These are phyloP conservation scores for Bursaphelenchus okinawaensis DNA, from an alignment of 2,888 invertebrate species.

Conservation along the genomic window DNA sequence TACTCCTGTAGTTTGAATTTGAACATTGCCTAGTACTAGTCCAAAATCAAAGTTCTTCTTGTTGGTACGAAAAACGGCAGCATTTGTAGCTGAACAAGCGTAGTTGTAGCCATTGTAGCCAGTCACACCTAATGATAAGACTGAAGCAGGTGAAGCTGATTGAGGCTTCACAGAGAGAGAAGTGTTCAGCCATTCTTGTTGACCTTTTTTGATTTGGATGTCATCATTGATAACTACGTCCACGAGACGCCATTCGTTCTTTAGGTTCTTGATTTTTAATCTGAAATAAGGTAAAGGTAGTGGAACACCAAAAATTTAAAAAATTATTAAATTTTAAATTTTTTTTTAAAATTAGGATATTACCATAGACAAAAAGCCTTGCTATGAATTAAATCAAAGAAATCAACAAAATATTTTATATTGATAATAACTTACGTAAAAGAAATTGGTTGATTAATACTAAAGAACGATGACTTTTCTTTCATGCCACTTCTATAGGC, in stretches of 20 bases:
- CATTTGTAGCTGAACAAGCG: constrained; percentile 19
- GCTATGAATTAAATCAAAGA: too few species aligned
- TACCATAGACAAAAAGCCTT: too few species aligned
- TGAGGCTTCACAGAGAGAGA: background rate
- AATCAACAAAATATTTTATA: background rate
- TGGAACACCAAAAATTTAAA: too few species aligned
- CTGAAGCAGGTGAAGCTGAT: background rate
- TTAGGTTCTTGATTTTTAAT: background rate
- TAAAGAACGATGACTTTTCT: background rate
- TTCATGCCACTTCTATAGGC: background rate
- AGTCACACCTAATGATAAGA: background rate
- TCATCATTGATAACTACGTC: background rate
- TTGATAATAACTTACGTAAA: background rate
- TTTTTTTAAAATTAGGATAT: too few species aligned
- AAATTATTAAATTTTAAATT: too few species aligned
- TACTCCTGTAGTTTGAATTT: constrained; percentile 30
- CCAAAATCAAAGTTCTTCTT: constrained; percentile 16
- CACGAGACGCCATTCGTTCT: background rate
- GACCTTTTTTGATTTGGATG: background rate
- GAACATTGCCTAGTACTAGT: constrained; percentile 15
- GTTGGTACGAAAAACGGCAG: constrained; percentile 16
- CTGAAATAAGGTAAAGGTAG: too few species aligned
- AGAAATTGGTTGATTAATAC: background rate
- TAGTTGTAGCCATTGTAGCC: constrained; percentile 14
- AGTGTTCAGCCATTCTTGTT: background rate